Base-by-base conservation (phyloP, 2,797 vertebrate genomes). In the Bovichtus diacanthus region DNA sequence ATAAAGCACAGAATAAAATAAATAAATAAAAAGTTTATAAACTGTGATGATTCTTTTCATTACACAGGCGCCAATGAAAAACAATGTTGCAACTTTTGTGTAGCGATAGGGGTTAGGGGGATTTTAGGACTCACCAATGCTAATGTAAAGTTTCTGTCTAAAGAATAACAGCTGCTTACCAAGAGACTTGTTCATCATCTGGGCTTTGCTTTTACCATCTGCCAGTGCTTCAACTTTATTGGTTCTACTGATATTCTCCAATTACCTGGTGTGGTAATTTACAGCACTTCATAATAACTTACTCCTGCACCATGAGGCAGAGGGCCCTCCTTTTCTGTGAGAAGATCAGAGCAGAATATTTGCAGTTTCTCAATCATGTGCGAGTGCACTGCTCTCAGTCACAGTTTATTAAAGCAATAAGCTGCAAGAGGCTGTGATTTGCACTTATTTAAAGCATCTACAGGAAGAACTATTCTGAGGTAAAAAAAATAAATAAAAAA, bases 1-100 rank as follows among this genome's bases (percentile, higher is more conserved):
- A 90, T 91, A 86, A 91, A 90, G 82, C 67, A 67, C 58, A 70
- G 62, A 44, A 39, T 56, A 4, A 38, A 87, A 85, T 1, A 71
- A 66, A 84, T 53, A 61, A 62, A 80, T 59, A 56, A 80, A 82
- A 87, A 85, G 67, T 89, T 87, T 79, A 82, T 39, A 70, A 92
- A 87, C 79, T 84, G 72, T 44, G 73, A 88, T 82, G 66, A 82
- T 75, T 89, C 44, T 82, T 87, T 88, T 88, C 63, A 85, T 86
- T 87, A 82, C 66, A 71, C 36, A 59, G 43, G 69, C 16, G 53
- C 64, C 76, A 63, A 27, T 76, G 66, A 76, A 89, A 74, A 80
- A 63, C 51, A 73, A 78, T 50, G 61, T 81, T 63, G 77, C 51
- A 76, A 80, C 65, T 81, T 78, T 63, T 67, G 55, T 70, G 75